Conservation (phyloP, 2,113 vertebrate genomes). For the Trichomycterus rosablanca region DNA sequence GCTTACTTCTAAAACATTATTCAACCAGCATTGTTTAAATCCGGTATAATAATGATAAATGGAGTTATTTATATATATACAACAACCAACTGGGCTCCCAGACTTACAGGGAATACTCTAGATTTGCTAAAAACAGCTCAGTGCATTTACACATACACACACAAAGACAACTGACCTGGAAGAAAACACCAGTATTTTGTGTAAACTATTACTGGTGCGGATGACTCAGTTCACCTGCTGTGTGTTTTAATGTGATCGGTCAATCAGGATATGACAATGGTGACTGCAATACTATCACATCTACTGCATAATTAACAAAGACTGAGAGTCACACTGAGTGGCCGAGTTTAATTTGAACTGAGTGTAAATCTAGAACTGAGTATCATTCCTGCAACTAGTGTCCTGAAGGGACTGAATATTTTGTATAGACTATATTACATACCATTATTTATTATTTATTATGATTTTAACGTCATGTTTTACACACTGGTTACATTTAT, state of each 20-base stretch:
- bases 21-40: slow-evolving; percentile 3
- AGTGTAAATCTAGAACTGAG: slow-evolving; percentile 5
- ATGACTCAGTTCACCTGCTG: slow-evolving; percentile 16
- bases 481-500: too few relatives aligned
- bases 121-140: background rate
- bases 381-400: too few relatives aligned
- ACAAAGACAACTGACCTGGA: background rate
- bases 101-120: background rate
- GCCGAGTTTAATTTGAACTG: slow-evolving; percentile 19
- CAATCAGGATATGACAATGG: slow-evolving; percentile 21
- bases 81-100: slow-evolving; percentile 3
- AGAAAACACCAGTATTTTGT: too few relatives aligned
- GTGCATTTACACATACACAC: background rate
- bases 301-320: slow-evolving; percentile 31
- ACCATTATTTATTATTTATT: too few relatives aligned
- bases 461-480: too few relatives aligned
- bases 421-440: background rate
- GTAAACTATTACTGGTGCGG: slow-evolving; percentile 16
- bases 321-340: slow-evolving; percentile 12
- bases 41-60: background rate
- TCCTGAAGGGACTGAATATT: background rate
- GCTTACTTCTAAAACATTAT: slow-evolving; percentile 5
- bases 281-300: slow-evolving; percentile 11
- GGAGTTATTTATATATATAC: slow-evolving; percentile 1
- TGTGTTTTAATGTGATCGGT: slow-evolving; percentile 4